Evolutionary conservation across 2,113 vertebrate species (phyloP).

Genomic region (Cynopterus brachyotis): DNA sequence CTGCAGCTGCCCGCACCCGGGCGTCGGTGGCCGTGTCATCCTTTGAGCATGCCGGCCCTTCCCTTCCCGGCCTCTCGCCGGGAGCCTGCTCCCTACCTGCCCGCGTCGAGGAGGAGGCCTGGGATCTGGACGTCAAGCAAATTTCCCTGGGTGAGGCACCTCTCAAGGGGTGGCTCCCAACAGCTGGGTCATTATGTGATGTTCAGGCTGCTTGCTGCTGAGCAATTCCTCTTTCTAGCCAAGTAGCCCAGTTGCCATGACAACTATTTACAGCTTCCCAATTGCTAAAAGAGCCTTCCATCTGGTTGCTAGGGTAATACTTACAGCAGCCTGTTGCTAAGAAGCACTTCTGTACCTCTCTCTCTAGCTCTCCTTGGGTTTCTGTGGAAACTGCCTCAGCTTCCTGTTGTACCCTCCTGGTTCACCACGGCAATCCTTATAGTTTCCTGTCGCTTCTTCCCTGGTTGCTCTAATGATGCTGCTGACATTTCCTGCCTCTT

Average conservation of each 20-base stretch:
- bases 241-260: conserved; percentile 70
- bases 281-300: conserved; percentile 68
- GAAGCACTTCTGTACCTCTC: conserved; percentile 73
- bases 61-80: conserved; percentile 76
- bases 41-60: conserved; percentile 77
- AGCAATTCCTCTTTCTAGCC: conserved; percentile 72
- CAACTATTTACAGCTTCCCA: conserved; percentile 73
- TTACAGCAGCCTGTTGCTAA: conserved; percentile 77
- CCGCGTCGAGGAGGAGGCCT: conserved; percentile 81
- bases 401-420: conserved; percentile 76
- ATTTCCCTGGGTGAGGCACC: conserved; percentile 80
- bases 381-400: conserved; percentile 79
- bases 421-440: conserved; percentile 70
- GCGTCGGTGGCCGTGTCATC: conserved; percentile 76
- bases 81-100: conserved; percentile 79
- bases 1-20: conserved; percentile 75
- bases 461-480: conserved; percentile 76
- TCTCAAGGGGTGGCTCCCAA: conserved; percentile 75
- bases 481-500: conserved; percentile 79
- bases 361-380: conserved; percentile 71
- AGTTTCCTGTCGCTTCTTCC: conserved; percentile 77
- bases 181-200: conserved; percentile 67
- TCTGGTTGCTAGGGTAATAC: conserved; percentile 72
- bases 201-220: conserved; percentile 71
- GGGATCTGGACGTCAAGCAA: conserved; percentile 83